Base-by-base conservation (phyloP, 2,888 invertebrate species). In the Ectobius pallidus region DNA sequence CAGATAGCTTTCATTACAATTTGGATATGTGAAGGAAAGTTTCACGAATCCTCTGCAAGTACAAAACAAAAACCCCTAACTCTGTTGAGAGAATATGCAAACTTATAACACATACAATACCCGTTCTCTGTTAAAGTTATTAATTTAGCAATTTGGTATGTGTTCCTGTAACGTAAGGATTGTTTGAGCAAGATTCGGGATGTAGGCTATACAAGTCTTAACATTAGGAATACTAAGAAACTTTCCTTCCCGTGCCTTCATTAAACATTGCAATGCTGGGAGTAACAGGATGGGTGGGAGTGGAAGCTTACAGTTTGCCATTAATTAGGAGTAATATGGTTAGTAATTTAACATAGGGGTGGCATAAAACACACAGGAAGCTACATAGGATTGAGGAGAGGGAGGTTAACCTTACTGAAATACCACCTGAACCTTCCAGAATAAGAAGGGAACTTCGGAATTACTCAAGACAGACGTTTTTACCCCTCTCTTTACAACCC, bases 271-370 rank as follows among this genome's bases (percentile, higher is more conserved):
- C 65, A 44, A 32, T 18, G 61, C 27, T 25, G n/a, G n/a, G 58
- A 39, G 39, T 39, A 63, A 67, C 44, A 49, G 42, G 63, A 20
- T 16, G 63, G 42, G 63, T 14, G 61, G 62, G 63, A 42, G 52
- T 58, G 27, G 58, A 58, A 30, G 46, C 63, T 70, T 42, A 62
- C 49, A 44, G 20, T 68, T 68, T 72, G 67, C 72, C 74, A 74
- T 74, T 74, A 74, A 74, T 74, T 74, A 74, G 72, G 74, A 71
- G 69, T 69, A 74, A 74, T 74, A 71, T 74, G 71, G 71, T 71
- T 71, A 71, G 74, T 74, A 74, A 74, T 74, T 72, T 72, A 74
- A 72, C 74, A 65, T 65, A 65, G 65, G 65, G 58, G 32, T 69
- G 39, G 70, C 58, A 70, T 70, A 70, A 70, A 70, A 70, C 58